Evolutionary conservation across 2,113 vertebrate species (phyloP), one percentile per base, ranked within the genome.

Genomic region (Lampris megalopsis): DNA sequence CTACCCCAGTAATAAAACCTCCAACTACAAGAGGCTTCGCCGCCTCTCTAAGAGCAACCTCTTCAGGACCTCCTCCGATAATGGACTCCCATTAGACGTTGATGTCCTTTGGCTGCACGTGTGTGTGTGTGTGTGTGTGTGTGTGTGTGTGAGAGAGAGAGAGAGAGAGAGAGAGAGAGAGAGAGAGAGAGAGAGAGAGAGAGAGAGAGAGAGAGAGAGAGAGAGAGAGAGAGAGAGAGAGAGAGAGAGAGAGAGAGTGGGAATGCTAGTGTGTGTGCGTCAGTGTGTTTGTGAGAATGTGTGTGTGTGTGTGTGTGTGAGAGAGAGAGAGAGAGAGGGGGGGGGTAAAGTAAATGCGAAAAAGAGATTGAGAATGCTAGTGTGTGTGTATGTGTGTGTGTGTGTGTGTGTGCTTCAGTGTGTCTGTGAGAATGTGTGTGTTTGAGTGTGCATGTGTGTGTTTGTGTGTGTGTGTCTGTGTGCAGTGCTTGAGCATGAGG

Each of bases 51-150:
- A 92, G 65, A 73, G 75, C 82, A 72, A 85, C 73, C 67, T 58
- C 50, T 58, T 45, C 9, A 70, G 50, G 53, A 36, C 13, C 54
- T 48, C 73, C 58, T 66, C 61, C 68, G 73, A 88, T 92, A 88
- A 88, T 89, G 83, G 86, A 83, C 78, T 78, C 79, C 86, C 85
- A 95, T 93, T 94, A 91, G 80, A 87, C n/a, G n/a, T n/a, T n/a
- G 85, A 81, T 72, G 8, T 59, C 73, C 85, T 77, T 76, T 84
- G 73, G 70, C 56, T 42, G 78, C 80, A n/a, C 9, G n/a, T 47
- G 62, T 64, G 24, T 37, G 45, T 64, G 45, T 48, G 62, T 49
- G 62, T 64, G 45, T 5, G 61, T 63, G 61, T 63, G 61, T 62
- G 58, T 60, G 58, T 60, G 37, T 60, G 37, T 41, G 59, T 42